Conservation (phyloP, 2,113 vertebrate genomes). For the Brevimyrus niger region DNA sequence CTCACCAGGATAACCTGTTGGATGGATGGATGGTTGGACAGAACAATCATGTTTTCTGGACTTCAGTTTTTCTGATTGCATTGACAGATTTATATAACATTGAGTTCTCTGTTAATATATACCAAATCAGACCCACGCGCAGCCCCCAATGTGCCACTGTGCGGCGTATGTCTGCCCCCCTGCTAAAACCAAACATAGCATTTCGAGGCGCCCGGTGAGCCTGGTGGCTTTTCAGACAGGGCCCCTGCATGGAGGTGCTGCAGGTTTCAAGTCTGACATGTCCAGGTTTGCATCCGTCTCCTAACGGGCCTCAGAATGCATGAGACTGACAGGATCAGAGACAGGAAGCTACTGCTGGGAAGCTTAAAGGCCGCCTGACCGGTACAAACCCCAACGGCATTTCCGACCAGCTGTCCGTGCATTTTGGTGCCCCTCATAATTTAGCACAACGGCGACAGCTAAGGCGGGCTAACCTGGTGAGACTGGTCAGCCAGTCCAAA, state of each 20-base stretch:
- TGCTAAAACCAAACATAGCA: slow-evolving; percentile 38
- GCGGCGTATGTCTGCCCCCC: slow-evolving; percentile 31
- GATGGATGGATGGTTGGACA: neutral
- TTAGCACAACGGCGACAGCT: slow-evolving; percentile 18
- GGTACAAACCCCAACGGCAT: neutral
- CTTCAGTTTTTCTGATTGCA: slow-evolving; percentile 8
- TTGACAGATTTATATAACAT: neutral
- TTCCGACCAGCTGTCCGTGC: neutral
- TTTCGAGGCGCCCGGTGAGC: slow-evolving; percentile 28
- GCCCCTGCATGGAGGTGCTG: neutral
- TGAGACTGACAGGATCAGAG: neutral
- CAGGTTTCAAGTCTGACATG: neutral
- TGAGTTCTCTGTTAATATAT: neutral
- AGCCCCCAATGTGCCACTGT: neutral
- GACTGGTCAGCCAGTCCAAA: slow-evolving; percentile 17
- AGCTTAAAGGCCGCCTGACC: neutral
- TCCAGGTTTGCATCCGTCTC: neutral
- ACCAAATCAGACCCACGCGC: neutral
- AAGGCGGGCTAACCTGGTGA: neutral
- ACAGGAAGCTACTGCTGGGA: neutral
- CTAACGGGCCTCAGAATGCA: neutral
- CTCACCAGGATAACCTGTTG: neutral
- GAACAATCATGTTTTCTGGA: neutral
- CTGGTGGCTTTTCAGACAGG: slow-evolving; percentile 12
- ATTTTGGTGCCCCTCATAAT: slow-evolving; percentile 15